phyloP scores from a whole-genome alignment of 2,888 invertebrate species.

The Incurvaria masculella region DNA sequence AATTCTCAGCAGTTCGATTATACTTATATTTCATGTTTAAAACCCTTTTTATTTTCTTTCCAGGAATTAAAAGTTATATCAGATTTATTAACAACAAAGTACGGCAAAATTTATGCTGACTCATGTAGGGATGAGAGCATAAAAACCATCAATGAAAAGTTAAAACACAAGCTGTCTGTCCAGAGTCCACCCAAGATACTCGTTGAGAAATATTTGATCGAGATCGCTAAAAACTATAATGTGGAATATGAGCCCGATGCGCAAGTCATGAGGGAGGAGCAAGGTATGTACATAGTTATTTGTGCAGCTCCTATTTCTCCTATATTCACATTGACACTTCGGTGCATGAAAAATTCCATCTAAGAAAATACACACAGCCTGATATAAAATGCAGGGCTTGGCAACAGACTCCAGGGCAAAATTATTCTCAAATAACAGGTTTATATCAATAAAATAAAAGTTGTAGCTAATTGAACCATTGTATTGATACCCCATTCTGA shows the following conservation, averaged over 20 bases:
- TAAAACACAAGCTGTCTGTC: conserved; percentile 90
- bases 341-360: background rate
- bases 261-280: conserved; percentile 79
- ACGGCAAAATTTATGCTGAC: conserved; percentile 91
- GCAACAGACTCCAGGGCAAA: no score
- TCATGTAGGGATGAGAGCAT: conserved; percentile 81
- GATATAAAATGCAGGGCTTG: background rate
- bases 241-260: conserved; percentile 95
- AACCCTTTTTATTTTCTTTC: conserved; percentile 12
- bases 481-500: no score
- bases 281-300: conserved; percentile 30
- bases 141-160: conserved; percentile 81
- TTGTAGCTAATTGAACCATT: no score
- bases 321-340: background rate
- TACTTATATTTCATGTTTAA: no score
- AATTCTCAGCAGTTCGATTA: no score
- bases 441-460: no score
- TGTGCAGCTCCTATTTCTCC: background rate
- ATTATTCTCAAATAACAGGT: no score
- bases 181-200: conserved; percentile 94
- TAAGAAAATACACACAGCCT: background rate
- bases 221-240: conserved; percentile 95
- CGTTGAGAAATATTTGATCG: conserved; percentile 90
- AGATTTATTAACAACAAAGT: conserved; percentile 87
- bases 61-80: conserved; percentile 75